phyloP scores from a whole-genome alignment of 1,140 invertebrate species.

The Drosophila kanapiae region DNA sequence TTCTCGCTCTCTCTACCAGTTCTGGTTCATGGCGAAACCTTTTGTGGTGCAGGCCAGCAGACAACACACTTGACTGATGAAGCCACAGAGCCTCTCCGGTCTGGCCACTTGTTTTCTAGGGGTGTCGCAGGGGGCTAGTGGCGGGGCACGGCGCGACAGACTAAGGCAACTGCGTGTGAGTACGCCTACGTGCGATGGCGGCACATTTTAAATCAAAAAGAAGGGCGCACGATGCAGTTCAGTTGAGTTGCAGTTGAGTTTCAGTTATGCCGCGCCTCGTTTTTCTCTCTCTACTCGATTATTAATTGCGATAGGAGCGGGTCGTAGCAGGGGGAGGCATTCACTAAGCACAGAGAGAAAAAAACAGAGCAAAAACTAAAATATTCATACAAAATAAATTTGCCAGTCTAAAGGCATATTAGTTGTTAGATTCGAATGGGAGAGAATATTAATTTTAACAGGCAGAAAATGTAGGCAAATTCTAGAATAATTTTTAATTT shows the following conservation, averaged over 20 bases:
- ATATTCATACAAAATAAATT: too few species aligned
- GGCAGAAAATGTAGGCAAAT: too few species aligned
- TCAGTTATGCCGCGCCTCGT: constrained; percentile 54
- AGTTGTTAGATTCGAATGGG: too few species aligned
- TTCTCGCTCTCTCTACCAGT: background rate
- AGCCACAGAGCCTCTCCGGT: constrained; percentile 29
- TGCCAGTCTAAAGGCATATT: too few species aligned
- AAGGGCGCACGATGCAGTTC: constrained; percentile 75
- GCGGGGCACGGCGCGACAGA: too few species aligned
- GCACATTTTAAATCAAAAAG: constrained; percentile 84
- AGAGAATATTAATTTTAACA: too few species aligned
- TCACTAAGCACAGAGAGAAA: constrained; percentile 7
- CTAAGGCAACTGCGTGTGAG: constrained; percentile 64
- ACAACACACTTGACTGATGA: constrained; percentile 58
- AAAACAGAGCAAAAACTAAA: too few species aligned
- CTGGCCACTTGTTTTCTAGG: constrained; percentile 46
- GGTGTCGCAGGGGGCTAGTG: constrained; percentile 1
- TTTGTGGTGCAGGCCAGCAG: constrained; percentile 42
- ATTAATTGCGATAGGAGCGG: constrained; percentile 77
- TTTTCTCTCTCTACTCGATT: constrained; percentile 63
- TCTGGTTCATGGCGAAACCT: constrained; percentile 21
- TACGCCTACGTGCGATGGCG: constrained; percentile 79
- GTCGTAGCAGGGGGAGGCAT: constrained; percentile 23
- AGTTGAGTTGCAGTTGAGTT: constrained; percentile 36
- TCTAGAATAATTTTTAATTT: too few species aligned